Percentiles rank a stretch among this genome's conserved stretches.
Evolutionary conservation across 1,140 invertebrate genomes (phyloP).

Genomic region (Drosophila aff.): DNA sequence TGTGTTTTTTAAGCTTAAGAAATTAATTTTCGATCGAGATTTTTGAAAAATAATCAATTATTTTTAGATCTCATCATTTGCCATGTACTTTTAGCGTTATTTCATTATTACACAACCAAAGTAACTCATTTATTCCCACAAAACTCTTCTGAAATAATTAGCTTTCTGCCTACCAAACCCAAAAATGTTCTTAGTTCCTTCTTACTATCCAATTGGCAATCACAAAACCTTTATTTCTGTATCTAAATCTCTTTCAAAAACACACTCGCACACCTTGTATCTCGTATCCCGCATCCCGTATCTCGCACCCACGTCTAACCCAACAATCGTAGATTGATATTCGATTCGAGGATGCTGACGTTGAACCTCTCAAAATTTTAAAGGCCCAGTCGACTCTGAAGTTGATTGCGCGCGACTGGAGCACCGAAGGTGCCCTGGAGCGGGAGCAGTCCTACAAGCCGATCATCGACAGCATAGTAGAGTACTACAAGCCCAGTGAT

Average conservation of each 20-base stretch:
- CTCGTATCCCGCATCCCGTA: slow-evolving; percentile 4
- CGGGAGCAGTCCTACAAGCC: slow-evolving; percentile 95
- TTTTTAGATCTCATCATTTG: background rate
- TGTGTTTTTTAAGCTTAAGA: background rate
- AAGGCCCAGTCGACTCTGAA: slow-evolving; percentile 96
- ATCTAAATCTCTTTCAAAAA: slow-evolving; percentile 28
- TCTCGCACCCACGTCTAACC: slow-evolving; percentile 17
- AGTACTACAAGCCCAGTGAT: slow-evolving; percentile 89
- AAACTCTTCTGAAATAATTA: background rate
- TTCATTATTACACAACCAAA: background rate
- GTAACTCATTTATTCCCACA: too few relatives aligned
- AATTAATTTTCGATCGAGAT: background rate
- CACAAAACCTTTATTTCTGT: background rate
- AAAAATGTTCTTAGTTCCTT: background rate
- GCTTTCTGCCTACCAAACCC: background rate
- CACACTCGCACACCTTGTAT: slow-evolving; percentile 6
- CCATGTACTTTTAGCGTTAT: background rate
- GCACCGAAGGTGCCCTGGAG: slow-evolving; percentile 92
- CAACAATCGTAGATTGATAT: slow-evolving; percentile 48
- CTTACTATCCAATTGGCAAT: slow-evolving; percentile 27
- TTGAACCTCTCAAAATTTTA: slow-evolving; percentile 85
- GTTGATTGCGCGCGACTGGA: slow-evolving; percentile 98
- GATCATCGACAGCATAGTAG: slow-evolving; percentile 93
- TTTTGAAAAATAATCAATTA: background rate
- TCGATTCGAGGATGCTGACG: slow-evolving; percentile 66